Percentiles rank a stretch among this genome's conserved stretches.
Conservation (phyloP, 2,113 vertebrate species). For the Caranx ignobilis region DNA sequence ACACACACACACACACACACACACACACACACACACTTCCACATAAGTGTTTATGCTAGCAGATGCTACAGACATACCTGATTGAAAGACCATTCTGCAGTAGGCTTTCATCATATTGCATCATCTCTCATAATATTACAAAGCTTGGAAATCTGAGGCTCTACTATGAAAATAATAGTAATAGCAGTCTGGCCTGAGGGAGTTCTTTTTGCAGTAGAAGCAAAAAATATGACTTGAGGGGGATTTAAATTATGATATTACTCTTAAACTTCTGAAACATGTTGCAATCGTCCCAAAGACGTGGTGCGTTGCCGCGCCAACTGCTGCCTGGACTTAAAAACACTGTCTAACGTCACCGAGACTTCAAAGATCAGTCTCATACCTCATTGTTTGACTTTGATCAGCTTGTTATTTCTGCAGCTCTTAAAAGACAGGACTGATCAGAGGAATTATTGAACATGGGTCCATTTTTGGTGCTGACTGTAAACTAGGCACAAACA, state of each 20-base stretch:
- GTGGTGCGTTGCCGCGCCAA: conserved; percentile 1
- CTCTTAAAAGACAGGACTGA: background rate
- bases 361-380: background rate
- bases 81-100: conserved; percentile 68
- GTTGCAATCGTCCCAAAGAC: conserved; percentile 21
- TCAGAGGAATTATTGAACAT: background rate
- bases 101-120: conserved; percentile 75
- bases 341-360: conserved; percentile 8
- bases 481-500: background rate
- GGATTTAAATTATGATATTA: conserved; percentile 47
- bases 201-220: conserved; percentile 51
- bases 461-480: background rate
- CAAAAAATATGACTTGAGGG: conserved; percentile 21
- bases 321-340: conserved; percentile 18
- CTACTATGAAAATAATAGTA: conserved; percentile 57
- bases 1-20: conserved; percentile 33
- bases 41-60: conserved; percentile 48
- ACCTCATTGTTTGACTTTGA: background rate
- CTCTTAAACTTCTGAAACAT: conserved; percentile 33
- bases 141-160: conserved; percentile 48
- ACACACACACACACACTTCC: conserved; percentile 33
- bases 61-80: conserved; percentile 66
- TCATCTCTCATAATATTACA: conserved; percentile 71
- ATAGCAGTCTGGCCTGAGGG: conserved; percentile 51
- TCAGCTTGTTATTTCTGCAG: background rate